Percentiles rank a stretch among this genome's conserved stretches.
These are phyloP conservation scores for Strigamia crassipes DNA, from an alignment of 2,888 invertebrate genomes.

Conservation along the genomic window DNA sequence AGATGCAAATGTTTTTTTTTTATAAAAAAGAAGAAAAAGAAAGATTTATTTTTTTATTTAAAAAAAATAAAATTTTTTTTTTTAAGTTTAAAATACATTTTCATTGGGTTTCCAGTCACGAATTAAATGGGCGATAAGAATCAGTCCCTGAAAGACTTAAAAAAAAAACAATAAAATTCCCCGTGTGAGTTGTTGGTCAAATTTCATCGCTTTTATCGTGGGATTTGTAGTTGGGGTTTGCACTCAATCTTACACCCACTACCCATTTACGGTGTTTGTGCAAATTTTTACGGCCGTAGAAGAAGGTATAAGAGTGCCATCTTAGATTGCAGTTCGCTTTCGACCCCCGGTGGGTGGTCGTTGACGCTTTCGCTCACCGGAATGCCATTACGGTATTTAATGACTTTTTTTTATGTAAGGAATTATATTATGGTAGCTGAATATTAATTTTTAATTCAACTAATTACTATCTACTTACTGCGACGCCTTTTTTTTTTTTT, in stretches of 20 bases:
- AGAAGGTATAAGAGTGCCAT: conserved; percentile 3
- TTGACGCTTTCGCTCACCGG: neutral
- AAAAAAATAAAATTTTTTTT: too few relatives aligned
- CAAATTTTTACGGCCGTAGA: conserved; percentile 1
- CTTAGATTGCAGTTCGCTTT: neutral
- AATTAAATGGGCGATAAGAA: neutral
- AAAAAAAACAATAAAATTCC: neutral
- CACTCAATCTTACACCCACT: neutral
- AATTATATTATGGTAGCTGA: conserved; percentile 4
- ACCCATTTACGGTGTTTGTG: neutral
- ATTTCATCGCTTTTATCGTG: neutral
- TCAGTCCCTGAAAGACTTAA: neutral
- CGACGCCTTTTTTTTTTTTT: too few relatives aligned
- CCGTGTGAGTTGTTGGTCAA: neutral
- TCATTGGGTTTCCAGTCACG: neutral
- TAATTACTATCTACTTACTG: neutral
- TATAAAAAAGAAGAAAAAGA: neutral
- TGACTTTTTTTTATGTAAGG: neutral
- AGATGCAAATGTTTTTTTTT: too few relatives aligned
- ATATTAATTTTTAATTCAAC: conserved; percentile 16
- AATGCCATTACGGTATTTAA: conserved; percentile 4
- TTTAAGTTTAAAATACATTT: neutral
- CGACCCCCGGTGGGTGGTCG: conserved; percentile 3
- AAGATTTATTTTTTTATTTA: neutral
- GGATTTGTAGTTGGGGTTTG: neutral